Evolutionary conservation across 2,888 invertebrate species (phyloP), one percentile per base, ranked within the genome.

Genomic region (Blera fallax): DNA sequence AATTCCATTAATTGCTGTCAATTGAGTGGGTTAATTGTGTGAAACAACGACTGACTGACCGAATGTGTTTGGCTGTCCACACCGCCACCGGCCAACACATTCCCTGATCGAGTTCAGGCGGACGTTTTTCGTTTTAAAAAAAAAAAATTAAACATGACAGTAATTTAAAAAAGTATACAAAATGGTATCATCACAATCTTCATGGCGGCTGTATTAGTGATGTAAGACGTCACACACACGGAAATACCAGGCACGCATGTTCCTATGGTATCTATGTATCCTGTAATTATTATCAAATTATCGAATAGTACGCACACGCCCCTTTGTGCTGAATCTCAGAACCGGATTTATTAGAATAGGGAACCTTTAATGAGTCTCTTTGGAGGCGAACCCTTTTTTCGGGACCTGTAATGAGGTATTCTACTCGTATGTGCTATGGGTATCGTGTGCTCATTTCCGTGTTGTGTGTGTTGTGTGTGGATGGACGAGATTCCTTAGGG

Each of bases 21-120:
- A 88, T 88, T 88, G 87, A 87, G 84, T 54, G 88, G 88, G 88
- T 88, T 88, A 88, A 88, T 88, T 88, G 88, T 69, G 87, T 79
- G 84, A 87, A 87, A 87, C 83, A 87, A 69, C 78, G 79, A 62
- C 67, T 21, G 64, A 74, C 78, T 32, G 37, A 18, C 58, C 58
- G 62, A 73, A 43, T 16, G 14, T 52, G 73, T 29, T 14, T n/a
- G 11, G 8, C 2, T 21, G 8, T 18, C 37, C n/a, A n/a, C n/a
- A n/a, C n/a, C n/a, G n/a, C n/a, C n/a, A n/a, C n/a, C n/a, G n/a
- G n/a, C n/a, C n/a, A n/a, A n/a, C n/a, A n/a, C n/a, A n/a, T n/a
- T 21, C 40, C 40, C 52, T 64, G 48, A 54, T 80, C 27, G 56
- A 60, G 56, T 54, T 67, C 37, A 60, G 54, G 43, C 40, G 45